phyloP scores from a whole-genome alignment of 2,113 vertebrate species.

The Origma solitaria region DNA sequence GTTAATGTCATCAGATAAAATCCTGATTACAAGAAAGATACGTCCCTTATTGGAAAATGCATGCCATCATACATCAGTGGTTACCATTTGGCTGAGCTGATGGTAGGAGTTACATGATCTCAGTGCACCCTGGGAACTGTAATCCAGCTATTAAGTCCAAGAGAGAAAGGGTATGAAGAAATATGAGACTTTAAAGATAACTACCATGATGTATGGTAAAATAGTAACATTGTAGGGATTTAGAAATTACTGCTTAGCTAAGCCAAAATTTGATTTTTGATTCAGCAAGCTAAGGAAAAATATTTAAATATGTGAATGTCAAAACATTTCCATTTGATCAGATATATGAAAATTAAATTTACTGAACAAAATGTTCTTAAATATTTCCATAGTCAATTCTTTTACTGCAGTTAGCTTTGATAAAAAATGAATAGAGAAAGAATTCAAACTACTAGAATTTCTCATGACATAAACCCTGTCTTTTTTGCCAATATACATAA shows the following conservation, averaged over 20 bases:
- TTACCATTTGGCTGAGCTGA: not conserved
- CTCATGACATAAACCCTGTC: not conserved
- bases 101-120: not conserved
- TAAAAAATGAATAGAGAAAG: not conserved
- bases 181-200: not conserved
- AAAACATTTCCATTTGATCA: constrained; percentile 33
- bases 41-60: not conserved
- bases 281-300: not conserved
- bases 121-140: not conserved
- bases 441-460: not conserved
- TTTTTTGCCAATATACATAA: not conserved
- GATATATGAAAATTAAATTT: constrained; percentile 34
- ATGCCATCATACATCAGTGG: fast-evolving
- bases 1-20: not conserved
- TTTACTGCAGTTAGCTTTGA: not conserved
- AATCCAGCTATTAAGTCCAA: not conserved
- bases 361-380: not conserved
- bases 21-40: not conserved
- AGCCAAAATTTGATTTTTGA: constrained; percentile 9
- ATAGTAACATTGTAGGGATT: not conserved
- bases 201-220: not conserved
- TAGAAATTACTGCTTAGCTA: not conserved
- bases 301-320: not conserved
- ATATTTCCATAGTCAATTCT: not conserved
- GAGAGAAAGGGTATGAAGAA: not conserved